phyloP scores from a whole-genome alignment of 1,140 invertebrate genomes.

The Popillia japonica region DNA sequence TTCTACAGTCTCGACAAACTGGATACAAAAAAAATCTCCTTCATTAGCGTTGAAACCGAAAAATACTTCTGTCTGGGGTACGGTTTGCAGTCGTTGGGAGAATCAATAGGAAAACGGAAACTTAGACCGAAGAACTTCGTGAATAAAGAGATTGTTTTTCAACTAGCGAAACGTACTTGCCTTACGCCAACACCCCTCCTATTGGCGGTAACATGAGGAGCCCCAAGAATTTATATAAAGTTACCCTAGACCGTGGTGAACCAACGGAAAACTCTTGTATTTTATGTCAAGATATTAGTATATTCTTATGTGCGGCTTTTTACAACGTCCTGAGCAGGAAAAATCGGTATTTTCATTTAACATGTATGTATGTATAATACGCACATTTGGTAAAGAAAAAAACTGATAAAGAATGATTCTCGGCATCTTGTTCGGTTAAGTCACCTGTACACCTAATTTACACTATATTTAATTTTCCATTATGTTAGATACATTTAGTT shows the following conservation, averaged over 20 bases:
- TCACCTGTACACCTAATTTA: too few species aligned
- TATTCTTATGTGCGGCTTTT: not conserved
- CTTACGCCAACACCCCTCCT: not conserved
- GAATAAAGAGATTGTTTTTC: not conserved
- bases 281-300: constrained; percentile 4
- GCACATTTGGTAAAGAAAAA: too few species aligned
- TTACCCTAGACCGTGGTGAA: constrained; percentile 26
- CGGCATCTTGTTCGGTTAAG: too few species aligned
- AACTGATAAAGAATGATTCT: too few species aligned
- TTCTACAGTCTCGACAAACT: not conserved
- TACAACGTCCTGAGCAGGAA: not conserved
- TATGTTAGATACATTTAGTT: too few species aligned
- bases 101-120: constrained; percentile 26
- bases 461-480: too few species aligned
- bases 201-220: not conserved
- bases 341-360: not conserved
- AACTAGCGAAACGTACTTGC: not conserved
- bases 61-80: not conserved
- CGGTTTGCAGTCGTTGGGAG: not conserved
- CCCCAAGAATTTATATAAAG: constrained; percentile 36
- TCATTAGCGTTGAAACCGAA: not conserved
- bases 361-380: too few species aligned
- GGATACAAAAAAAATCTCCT: not conserved
- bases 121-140: constrained; percentile 41
- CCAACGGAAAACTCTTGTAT: not conserved